These are phyloP conservation scores for Sterna hirundo DNA, from an alignment of 2,113 vertebrate species.

Conservation along the genomic window DNA sequence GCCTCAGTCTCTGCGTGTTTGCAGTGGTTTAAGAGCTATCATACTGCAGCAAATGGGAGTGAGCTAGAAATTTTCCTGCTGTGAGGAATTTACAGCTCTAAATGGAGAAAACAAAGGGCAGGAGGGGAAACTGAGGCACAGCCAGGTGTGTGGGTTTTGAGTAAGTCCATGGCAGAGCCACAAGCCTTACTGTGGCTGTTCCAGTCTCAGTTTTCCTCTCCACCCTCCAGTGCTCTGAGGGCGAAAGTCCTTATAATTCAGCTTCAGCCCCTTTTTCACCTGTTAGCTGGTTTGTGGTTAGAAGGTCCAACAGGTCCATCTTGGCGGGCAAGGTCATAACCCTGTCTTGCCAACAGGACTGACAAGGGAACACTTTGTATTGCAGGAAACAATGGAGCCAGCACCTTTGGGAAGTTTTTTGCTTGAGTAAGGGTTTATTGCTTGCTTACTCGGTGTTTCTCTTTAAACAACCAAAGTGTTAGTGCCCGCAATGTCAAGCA, in stretches of 20 bases:
- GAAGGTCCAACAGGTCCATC: not conserved
- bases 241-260: not conserved
- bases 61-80: not conserved
- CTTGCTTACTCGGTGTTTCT: not conserved
- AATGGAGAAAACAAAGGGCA: not conserved
- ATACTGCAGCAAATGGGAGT: not conserved
- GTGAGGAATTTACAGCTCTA: not conserved
- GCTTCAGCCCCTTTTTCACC: not conserved
- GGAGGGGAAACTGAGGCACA: not conserved
- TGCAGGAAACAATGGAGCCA: not conserved
- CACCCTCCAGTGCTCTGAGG: accelerated
- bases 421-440: not conserved
- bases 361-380: accelerated
- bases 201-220: not conserved
- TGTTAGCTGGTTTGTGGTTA: not conserved
- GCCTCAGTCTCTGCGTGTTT: not conserved
- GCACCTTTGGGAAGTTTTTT: not conserved
- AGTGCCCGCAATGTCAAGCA: not conserved
- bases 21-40: not conserved
- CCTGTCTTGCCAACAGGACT: not conserved
- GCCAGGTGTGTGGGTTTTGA: accelerated
- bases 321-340: not conserved
- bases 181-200: not conserved
- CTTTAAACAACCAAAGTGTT: not conserved
- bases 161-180: not conserved